phyloP scores from a whole-genome alignment of 2,888 invertebrate genomes.

The Ophion costatus region DNA sequence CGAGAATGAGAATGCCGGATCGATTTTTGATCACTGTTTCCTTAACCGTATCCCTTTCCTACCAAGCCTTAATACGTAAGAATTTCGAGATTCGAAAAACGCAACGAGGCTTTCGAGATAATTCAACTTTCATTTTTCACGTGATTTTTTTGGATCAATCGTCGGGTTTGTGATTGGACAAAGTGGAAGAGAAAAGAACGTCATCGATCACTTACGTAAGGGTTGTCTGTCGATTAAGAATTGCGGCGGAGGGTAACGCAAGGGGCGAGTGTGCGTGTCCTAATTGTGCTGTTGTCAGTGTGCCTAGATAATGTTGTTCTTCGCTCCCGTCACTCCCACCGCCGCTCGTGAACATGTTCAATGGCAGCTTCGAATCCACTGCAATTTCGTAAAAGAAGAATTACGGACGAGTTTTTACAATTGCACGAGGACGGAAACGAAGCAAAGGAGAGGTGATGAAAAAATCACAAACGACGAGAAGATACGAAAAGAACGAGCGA shows the following conservation, averaged over 20 bases:
- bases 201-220: conserved; percentile 83
- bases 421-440: neutral
- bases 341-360: conserved; percentile 78
- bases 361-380: conserved; percentile 82
- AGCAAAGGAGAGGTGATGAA: neutral
- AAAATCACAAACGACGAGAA: neutral
- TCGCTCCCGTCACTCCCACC: conserved; percentile 76
- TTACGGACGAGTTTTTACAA: conserved; percentile 13
- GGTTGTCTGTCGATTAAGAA: conserved; percentile 84
- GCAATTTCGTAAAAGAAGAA: conserved; percentile 70
- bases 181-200: neutral
- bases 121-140: neutral
- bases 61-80: neutral
- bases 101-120: neutral
- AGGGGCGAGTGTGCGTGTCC: conserved; percentile 83
- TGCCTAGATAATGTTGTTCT: conserved; percentile 77
- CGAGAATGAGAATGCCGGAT: no score
- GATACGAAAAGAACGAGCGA: neutral
- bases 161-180: neutral
- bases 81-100: neutral
- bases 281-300: conserved; percentile 76
- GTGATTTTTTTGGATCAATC: neutral
- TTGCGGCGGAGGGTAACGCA: conserved; percentile 84
- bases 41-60: no score
- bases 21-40: no score